Evolutionary conservation across 2,888 invertebrate species (phyloP).

Genomic region (Coleophora flavipennella): DNA sequence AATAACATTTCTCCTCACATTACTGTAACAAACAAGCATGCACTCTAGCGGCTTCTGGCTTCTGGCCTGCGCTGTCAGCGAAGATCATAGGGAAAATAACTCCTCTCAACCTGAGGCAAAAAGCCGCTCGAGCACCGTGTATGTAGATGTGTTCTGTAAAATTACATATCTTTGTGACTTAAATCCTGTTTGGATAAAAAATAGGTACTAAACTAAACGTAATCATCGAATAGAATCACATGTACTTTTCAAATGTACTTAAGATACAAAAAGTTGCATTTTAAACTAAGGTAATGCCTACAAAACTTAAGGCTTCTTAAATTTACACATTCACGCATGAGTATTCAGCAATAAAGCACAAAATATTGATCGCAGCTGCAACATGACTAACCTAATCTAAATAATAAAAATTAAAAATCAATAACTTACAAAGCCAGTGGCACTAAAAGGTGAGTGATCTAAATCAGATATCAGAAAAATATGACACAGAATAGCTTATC

Average conservation of each 20-base stretch:
- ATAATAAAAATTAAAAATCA: conserved; percentile 36
- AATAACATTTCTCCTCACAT: conserved; percentile 19
- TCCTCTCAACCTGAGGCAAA: no score
- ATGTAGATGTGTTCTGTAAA: no score
- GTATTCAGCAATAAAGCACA: conserved; percentile 72
- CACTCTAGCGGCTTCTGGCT: no score
- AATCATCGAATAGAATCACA: conserved; percentile 62
- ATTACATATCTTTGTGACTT: conserved; percentile 39
- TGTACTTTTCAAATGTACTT: conserved; percentile 68
- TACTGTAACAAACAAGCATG: not conserved
- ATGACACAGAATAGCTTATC: conserved; percentile 64
- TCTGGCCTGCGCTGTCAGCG: no score
- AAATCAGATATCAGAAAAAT: conserved; percentile 49
- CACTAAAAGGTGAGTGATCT: conserved; percentile 55
- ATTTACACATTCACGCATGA: conserved; percentile 67
- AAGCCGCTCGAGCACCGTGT: no score
- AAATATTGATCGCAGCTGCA: conserved; percentile 68
- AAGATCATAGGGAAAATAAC: no score
- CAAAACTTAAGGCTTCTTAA: conserved; percentile 47
- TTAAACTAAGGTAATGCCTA: conserved; percentile 40
- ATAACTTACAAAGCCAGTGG: conserved; percentile 52
- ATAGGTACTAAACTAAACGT: conserved; percentile 44
- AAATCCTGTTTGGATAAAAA: conserved; percentile 25
- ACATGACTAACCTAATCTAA: conserved; percentile 50
- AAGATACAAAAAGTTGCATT: conserved; percentile 58